Conservation (phyloP, 2,113 vertebrate genomes). For the Tenrec ecaudatus region DNA sequence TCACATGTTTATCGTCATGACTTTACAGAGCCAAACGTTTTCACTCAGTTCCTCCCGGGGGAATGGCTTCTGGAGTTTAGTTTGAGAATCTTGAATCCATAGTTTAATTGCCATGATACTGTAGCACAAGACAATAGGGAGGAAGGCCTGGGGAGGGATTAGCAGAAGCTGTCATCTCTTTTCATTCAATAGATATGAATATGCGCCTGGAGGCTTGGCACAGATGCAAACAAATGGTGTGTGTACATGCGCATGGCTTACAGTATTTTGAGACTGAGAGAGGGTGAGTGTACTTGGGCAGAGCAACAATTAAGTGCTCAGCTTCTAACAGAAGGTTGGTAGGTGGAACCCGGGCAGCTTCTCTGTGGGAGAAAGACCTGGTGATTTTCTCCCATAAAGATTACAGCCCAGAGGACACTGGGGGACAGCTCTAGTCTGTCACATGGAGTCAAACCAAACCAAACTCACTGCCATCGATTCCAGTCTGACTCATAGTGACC, state of each 20-base stretch:
- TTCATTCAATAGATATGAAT: not conserved
- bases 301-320: not conserved
- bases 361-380: too few species aligned
- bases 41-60: not conserved
- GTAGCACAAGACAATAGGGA: not conserved
- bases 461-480: too few species aligned
- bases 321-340: too few species aligned
- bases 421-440: too few species aligned
- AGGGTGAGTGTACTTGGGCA: not conserved
- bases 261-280: not conserved
- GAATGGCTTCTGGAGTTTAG: not conserved
- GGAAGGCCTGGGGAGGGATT: not conserved
- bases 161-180: not conserved
- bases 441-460: too few species aligned
- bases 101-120: not conserved
- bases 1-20: not conserved
- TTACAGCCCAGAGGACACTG: too few species aligned
- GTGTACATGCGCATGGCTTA: not conserved
- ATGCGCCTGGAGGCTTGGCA: not conserved
- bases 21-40: not conserved
- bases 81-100: not conserved
- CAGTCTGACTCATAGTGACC: too few species aligned
- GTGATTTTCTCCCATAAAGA: too few species aligned
- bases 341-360: too few species aligned
- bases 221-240: not conserved